These are phyloP conservation scores for Lethenteron camtschaticum DNA, from an alignment of 2,113 vertebrate genomes.

Conservation along the genomic window DNA sequence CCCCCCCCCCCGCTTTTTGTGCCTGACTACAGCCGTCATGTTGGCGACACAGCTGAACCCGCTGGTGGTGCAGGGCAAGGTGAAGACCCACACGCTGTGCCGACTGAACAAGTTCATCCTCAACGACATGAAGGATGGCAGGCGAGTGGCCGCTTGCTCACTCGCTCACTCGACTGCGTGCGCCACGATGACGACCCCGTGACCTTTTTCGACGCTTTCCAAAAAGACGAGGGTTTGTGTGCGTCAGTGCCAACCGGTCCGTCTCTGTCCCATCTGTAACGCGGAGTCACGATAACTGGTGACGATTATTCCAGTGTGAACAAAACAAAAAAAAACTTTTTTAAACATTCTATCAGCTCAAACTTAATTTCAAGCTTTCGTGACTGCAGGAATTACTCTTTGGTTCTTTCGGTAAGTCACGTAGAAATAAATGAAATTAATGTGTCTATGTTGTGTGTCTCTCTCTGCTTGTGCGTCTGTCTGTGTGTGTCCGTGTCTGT, in stretches of 20 bases:
- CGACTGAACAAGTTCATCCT: constrained; percentile 58
- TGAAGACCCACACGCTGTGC: constrained; percentile 51
- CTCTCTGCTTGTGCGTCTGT: too few relatives aligned
- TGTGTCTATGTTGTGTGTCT: too few relatives aligned
- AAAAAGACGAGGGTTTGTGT: constrained; percentile 2
- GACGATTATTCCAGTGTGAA: constrained; percentile 8
- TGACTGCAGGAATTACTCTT: too few relatives aligned
- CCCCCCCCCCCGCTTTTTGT: not conserved
- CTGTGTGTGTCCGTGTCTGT: too few relatives aligned
- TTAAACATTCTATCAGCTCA: too few relatives aligned
- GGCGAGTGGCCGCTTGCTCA: constrained; percentile 16
- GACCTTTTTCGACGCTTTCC: constrained; percentile 14
- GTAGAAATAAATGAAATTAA: too few relatives aligned
- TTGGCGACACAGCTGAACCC: constrained; percentile 69
- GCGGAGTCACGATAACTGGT: constrained; percentile 9
- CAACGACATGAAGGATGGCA: constrained; percentile 71
- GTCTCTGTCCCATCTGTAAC: constrained; percentile 11
- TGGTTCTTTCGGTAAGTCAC: too few relatives aligned
- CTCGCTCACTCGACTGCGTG: too few relatives aligned
- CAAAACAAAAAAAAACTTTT: too few relatives aligned
- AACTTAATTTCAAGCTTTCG: too few relatives aligned
- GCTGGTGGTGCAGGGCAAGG: constrained; percentile 38
- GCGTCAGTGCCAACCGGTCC: constrained; percentile 8
- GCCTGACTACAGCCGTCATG: constrained; percentile 51
- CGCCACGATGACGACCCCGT: too few relatives aligned